Evolutionary conservation across 2,797 vertebrate species (phyloP).

Genomic region (Chaetophractus vellerosus): DNA sequence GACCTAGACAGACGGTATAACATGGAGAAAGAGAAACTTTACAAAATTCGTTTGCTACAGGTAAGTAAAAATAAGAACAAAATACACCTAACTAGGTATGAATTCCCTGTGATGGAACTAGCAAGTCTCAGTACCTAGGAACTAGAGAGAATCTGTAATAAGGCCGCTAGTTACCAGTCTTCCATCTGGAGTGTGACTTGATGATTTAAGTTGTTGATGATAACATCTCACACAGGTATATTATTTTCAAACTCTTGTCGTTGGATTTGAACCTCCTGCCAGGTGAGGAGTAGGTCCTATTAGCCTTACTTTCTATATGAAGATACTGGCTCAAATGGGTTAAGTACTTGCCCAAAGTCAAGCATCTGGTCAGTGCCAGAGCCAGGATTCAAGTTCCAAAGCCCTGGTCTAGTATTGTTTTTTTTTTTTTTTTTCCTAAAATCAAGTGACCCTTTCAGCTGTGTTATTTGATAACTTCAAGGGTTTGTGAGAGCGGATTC

Average conservation of each 20-base stretch:
- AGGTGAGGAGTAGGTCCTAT: not conserved
- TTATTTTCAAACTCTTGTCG: not conserved
- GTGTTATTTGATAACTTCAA: not conserved
- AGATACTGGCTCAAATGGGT: not conserved
- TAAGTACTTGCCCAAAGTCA: not conserved
- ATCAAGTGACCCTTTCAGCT: not conserved
- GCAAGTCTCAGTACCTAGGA: not conserved
- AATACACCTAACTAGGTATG: not conserved
- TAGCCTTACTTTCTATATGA: not conserved
- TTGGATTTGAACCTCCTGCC: not conserved
- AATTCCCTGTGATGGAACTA: not conserved
- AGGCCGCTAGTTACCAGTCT: not conserved
- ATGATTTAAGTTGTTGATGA: not conserved
- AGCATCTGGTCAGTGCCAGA: not conserved
- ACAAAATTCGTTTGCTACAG: constrained; percentile 97
- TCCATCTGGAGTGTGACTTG: not conserved
- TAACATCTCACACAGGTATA: not conserved
- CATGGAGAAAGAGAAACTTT: constrained; percentile 95
- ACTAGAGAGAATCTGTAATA: too few species aligned
- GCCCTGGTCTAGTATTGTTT: not conserved
- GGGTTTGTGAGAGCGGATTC: not conserved
- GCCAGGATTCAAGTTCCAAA: not conserved
- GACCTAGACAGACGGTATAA: constrained; percentile 95
- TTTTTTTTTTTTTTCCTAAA: not conserved
- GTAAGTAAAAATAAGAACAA: constrained; percentile 89